Percentiles rank a stretch among this genome's conserved stretches.
phyloP scores from a whole-genome alignment of 2,888 invertebrate genomes.

The Tenthredo scrophulariae region DNA sequence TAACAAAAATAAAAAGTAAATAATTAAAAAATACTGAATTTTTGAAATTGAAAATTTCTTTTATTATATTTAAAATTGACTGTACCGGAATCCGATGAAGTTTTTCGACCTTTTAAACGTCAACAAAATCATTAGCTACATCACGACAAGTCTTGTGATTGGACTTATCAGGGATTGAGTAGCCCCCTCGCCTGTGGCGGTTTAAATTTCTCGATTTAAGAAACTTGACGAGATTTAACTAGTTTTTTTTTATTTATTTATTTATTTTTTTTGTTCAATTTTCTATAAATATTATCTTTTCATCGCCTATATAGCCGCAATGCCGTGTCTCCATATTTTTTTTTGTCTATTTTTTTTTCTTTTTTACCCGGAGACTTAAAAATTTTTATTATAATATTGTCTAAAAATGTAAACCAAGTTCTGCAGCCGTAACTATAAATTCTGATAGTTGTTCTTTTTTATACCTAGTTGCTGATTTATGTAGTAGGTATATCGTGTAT shows the following conservation, averaged over 20 bases:
- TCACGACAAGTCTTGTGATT: neutral
- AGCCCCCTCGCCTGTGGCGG: constrained; percentile 17
- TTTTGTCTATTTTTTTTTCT: neutral
- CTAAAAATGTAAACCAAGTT: constrained; percentile 17
- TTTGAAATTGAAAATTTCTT: neutral
- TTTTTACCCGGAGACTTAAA: neutral
- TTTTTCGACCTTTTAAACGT: neutral
- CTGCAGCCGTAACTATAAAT: constrained; percentile 13
- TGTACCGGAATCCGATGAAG: neutral
- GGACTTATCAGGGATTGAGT: neutral
- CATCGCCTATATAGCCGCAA: neutral
- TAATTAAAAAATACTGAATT: neutral
- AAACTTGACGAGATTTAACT: constrained; percentile 20
- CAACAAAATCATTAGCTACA: neutral
- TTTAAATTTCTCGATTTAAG: constrained; percentile 17
- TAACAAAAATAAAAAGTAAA: neutral
- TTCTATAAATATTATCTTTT: constrained; percentile 18
- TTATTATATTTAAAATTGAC: neutral
- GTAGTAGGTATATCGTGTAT: neutral
- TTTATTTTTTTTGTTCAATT: neutral
- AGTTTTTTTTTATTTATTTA: constrained; percentile 7
- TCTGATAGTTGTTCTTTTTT: constrained; percentile 13
- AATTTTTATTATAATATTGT: constrained; percentile 31
- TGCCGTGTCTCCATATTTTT: constrained; percentile 1
- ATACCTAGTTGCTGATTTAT: neutral